These are phyloP conservation scores for Lophotriccus pileatus DNA, from an alignment of 2,797 vertebrate species.

Conservation along the genomic window DNA sequence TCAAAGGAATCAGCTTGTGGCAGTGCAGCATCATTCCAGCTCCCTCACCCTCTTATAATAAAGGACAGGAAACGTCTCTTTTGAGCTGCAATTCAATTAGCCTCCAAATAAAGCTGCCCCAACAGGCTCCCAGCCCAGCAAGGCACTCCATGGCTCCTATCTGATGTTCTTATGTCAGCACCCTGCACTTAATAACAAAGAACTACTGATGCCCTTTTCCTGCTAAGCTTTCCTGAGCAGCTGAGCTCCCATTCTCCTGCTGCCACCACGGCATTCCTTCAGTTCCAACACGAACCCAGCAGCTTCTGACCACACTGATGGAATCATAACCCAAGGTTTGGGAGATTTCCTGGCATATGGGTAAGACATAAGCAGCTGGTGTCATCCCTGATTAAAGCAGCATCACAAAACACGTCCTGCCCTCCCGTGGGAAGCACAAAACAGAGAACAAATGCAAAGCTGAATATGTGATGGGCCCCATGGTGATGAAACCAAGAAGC, in stretches of 20 bases:
- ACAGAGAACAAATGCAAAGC: not conserved
- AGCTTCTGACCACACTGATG: not conserved
- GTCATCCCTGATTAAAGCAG: not conserved
- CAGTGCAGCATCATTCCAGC: not conserved
- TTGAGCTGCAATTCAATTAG: not conserved
- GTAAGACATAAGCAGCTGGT: not conserved
- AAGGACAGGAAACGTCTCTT: slow-evolving; percentile 25
- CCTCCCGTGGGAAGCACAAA: not conserved
- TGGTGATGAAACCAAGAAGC: not conserved
- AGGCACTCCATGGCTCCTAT: not conserved
- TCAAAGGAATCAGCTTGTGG: not conserved
- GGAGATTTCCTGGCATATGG: not conserved
- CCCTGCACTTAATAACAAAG: not conserved
- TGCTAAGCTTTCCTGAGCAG: not conserved
- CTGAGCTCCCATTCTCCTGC: not conserved
- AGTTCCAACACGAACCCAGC: not conserved
- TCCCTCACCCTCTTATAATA: not conserved
- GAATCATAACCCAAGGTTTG: not conserved
- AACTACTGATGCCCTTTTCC: not conserved
- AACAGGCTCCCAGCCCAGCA: not conserved
- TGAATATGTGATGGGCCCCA: not conserved
- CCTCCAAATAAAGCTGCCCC: slow-evolving; percentile 3
- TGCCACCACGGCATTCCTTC: not conserved
- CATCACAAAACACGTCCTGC: not conserved
- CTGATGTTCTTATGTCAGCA: not conserved